phyloP scores from a whole-genome alignment of 2,797 vertebrate genomes.

The Neomorphus geoffroyi region DNA sequence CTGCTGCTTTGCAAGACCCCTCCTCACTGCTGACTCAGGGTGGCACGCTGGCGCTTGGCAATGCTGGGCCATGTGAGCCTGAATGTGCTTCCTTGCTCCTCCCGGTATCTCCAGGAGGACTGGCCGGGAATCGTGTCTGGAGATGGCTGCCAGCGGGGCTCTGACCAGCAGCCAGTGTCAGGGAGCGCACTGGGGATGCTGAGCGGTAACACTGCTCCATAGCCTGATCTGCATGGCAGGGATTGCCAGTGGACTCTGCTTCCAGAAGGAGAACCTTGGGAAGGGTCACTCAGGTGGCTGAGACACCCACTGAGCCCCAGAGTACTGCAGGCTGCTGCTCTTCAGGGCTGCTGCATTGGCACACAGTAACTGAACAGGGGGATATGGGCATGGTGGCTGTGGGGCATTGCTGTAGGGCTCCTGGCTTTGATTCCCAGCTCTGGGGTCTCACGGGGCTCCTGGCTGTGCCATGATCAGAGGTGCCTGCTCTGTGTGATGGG shows the following conservation, averaged over 20 bases:
- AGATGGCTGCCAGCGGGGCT: background rate
- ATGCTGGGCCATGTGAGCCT: background rate
- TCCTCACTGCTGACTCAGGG: constrained; percentile 21
- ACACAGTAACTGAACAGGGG: background rate
- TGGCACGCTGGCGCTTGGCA: background rate
- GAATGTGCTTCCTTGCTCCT: background rate
- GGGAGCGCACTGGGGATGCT: background rate
- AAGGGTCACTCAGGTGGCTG: background rate
- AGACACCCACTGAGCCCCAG: background rate
- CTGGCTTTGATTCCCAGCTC: background rate
- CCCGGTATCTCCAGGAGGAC: background rate
- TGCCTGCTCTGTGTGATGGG: background rate
- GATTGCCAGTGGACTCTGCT: background rate
- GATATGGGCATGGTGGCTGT: background rate
- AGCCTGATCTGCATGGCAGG: fast-evolving
- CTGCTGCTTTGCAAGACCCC: background rate
- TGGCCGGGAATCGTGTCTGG: background rate
- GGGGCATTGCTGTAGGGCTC: fast-evolving
- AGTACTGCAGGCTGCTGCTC: background rate
- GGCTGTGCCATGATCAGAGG: fast-evolving
- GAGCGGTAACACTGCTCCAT: background rate
- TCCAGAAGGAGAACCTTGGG: background rate
- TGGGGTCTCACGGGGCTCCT: fast-evolving
- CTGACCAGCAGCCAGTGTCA: background rate
- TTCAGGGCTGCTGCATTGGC: fast-evolving